phyloP scores from a whole-genome alignment of 2,888 invertebrate species.

The Lepas anatifera region DNA sequence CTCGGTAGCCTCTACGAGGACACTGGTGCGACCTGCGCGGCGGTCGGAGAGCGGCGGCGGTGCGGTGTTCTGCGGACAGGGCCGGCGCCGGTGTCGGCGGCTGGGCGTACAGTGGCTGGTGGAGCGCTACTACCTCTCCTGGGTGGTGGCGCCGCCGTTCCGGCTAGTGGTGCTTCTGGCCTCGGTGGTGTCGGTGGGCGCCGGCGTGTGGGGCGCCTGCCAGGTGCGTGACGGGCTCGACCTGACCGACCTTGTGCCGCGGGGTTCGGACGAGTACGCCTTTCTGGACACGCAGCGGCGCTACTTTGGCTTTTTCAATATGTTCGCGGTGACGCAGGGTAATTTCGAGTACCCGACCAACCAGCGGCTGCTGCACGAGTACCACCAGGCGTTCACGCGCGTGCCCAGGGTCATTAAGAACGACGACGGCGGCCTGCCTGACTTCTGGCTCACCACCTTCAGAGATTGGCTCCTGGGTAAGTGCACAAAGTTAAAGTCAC shows the following conservation, averaged over 20 bases:
- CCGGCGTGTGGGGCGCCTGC: constrained; percentile 62
- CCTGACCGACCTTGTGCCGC: constrained; percentile 84
- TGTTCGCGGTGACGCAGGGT: constrained; percentile 88
- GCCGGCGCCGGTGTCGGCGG: constrained; percentile 1
- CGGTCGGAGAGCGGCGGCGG: background rate
- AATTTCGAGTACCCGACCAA: constrained; percentile 94
- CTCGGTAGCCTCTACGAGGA: background rate
- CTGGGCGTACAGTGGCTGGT: constrained; percentile 1
- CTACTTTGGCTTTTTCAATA: constrained; percentile 95
- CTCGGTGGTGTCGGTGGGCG: constrained; percentile 36
- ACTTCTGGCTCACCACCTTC: constrained; percentile 90
- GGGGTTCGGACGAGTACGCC: constrained; percentile 83
- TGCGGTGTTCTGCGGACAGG: background rate
- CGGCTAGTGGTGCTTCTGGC: background rate
- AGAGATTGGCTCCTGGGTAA: constrained; percentile 72
- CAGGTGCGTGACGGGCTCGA: constrained; percentile 72
- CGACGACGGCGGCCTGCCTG: constrained; percentile 83
- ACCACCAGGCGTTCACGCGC: constrained; percentile 80
- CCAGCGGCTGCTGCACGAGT: constrained; percentile 85
- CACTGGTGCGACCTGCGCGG: background rate
- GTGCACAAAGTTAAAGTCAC: too few species aligned
- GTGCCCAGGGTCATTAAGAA: constrained; percentile 83
- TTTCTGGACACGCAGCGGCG: constrained; percentile 84
- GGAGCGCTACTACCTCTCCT: background rate
- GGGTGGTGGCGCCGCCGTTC: background rate